Evolutionary conservation across 2,888 invertebrate species (phyloP).

Genomic region (Cecidostiba fungosa): DNA sequence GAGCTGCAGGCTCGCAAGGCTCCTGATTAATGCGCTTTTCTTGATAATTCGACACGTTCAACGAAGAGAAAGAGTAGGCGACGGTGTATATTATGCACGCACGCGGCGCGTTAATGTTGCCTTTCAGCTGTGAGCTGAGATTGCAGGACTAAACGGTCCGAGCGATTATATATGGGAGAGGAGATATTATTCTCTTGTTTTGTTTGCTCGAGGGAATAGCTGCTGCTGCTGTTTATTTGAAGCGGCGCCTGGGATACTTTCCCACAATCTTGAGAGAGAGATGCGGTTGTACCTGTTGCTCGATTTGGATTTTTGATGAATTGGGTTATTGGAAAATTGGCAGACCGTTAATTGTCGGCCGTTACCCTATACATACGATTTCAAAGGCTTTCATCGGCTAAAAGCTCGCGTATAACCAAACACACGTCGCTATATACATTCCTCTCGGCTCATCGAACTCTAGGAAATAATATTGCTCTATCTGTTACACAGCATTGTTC

Average conservation of each 20-base stretch:
- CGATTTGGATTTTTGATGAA: slow-evolving; percentile 13
- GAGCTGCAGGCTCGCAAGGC: background rate
- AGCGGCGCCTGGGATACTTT: background rate
- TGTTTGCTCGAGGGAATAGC: background rate
- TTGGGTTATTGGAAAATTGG: slow-evolving; percentile 25
- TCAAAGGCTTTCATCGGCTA: background rate
- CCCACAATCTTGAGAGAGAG: background rate
- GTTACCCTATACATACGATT: background rate
- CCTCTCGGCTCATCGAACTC: background rate
- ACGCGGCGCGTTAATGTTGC: slow-evolving; percentile 38
- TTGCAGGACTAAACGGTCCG: slow-evolving; percentile 49
- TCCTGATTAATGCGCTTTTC: slow-evolving; percentile 51
- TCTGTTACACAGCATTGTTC: background rate
- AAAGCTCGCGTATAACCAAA: background rate
- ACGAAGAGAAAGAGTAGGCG: background rate
- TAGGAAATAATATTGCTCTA: background rate
- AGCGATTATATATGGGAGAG: slow-evolving; percentile 35
- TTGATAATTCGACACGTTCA: slow-evolving; percentile 50
- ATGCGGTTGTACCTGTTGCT: background rate
- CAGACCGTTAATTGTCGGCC: background rate
- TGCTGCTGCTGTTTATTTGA: background rate
- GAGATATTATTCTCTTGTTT: background rate
- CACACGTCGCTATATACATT: background rate
- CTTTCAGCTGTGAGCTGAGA: slow-evolving; percentile 21
- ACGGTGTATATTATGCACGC: slow-evolving; percentile 8